Percentiles rank a stretch among this genome's conserved stretches.
These are phyloP conservation scores for Marmota flaviventris DNA, from an alignment of 2,113 vertebrate species.

Conservation along the genomic window DNA sequence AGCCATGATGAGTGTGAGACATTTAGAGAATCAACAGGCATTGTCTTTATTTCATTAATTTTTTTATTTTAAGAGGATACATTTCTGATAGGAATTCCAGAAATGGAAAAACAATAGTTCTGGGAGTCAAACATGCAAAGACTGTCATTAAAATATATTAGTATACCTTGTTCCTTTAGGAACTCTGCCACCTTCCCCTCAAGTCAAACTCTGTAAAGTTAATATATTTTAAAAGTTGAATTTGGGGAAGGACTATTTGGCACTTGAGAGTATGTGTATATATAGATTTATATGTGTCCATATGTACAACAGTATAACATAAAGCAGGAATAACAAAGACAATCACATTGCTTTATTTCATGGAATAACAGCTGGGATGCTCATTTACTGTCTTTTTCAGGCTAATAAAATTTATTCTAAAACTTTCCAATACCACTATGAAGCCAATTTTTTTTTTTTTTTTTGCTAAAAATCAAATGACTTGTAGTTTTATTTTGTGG, in stretches of 20 bases:
- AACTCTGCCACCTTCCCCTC: not conserved
- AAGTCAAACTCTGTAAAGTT: conserved; percentile 29
- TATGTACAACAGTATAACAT: not conserved
- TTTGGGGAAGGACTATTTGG: conserved; percentile 29
- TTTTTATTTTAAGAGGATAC: not conserved
- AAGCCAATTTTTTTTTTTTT: conserved; percentile 77
- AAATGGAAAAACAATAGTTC: conserved; percentile 61
- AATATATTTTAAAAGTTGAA: conserved; percentile 47
- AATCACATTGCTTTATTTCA: conserved; percentile 76
- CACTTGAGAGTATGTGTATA: conserved; percentile 46
- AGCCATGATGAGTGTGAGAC: not conserved
- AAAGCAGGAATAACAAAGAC: conserved; percentile 52
- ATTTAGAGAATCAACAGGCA: not conserved
- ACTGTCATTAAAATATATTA: conserved; percentile 50
- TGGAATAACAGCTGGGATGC: conserved; percentile 84
- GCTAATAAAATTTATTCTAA: conserved; percentile 84
- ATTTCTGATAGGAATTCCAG: conserved; percentile 61
- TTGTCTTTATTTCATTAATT: not conserved
- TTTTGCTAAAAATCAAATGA: conserved; percentile 80
- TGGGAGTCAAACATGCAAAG: conserved; percentile 25
- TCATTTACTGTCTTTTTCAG: conserved; percentile 84
- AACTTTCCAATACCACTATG: conserved; percentile 80
- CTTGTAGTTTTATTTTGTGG: conserved; percentile 80
- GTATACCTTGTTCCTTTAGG: conserved; percentile 39
- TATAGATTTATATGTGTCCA: not conserved